These are phyloP conservation scores for Corythucha ciliata DNA, from an alignment of 2,888 invertebrate species.

Conservation along the genomic window DNA sequence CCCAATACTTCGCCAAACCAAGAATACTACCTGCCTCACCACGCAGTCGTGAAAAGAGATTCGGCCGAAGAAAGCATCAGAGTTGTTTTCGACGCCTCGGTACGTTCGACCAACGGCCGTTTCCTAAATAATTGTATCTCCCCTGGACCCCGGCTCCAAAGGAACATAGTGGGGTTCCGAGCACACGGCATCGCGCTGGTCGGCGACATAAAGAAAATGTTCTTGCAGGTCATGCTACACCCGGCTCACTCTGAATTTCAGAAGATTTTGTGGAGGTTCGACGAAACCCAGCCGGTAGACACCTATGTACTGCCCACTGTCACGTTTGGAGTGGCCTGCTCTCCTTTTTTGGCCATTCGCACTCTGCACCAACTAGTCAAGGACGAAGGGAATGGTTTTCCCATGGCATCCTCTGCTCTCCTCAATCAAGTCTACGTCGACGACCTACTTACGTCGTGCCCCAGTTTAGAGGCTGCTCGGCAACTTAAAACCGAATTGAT, in stretches of 20 bases:
- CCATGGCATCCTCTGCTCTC: conserved; percentile 22
- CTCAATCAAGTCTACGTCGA: conserved; percentile 14
- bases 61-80: too few relatives aligned
- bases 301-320: conserved; percentile 23
- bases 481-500: conserved; percentile 7
- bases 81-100: too few relatives aligned
- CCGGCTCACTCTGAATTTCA: conserved; percentile 26
- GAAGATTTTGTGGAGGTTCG: conserved; percentile 32
- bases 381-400: conserved; percentile 21
- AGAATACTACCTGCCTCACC: too few relatives aligned
- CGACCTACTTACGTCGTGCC: conserved; percentile 7
- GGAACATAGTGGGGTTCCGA: conserved; percentile 5
- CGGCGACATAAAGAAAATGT: too few relatives aligned
- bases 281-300: conserved; percentile 14
- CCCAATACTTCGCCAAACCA: too few relatives aligned
- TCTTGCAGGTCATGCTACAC: too few relatives aligned
- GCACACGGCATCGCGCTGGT: too few relatives aligned
- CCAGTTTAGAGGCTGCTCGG: conserved; percentile 1
- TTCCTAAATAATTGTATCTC: too few relatives aligned
- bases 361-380: conserved; percentile 27
- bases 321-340: conserved; percentile 30
- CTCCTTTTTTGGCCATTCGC: conserved; percentile 28
- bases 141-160: too few relatives aligned
- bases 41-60: too few relatives aligned
- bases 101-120: too few relatives aligned